These are phyloP conservation scores for Cephus spinipes DNA, from an alignment of 2,888 invertebrate genomes.

Conservation along the genomic window DNA sequence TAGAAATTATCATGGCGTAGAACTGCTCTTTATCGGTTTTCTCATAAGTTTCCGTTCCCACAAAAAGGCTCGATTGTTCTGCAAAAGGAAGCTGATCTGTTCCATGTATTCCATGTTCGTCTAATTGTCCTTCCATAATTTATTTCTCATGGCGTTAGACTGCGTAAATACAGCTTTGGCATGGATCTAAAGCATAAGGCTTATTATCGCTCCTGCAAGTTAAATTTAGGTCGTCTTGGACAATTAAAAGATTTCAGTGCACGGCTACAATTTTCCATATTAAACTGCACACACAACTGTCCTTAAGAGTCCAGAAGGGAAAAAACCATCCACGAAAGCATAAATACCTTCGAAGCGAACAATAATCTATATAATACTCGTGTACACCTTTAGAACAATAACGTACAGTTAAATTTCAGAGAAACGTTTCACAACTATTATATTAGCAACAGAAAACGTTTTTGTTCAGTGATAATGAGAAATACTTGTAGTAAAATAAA, in stretches of 20 bases:
- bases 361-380: too few relatives aligned
- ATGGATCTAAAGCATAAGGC: not conserved
- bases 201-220: not conserved
- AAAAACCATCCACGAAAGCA: too few relatives aligned
- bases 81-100: not conserved
- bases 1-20: not conserved
- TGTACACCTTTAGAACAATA: too few relatives aligned
- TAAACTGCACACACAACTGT: too few relatives aligned
- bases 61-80: conserved; percentile 17
- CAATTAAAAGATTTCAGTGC: not conserved
- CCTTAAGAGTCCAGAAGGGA: too few relatives aligned
- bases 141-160: not conserved
- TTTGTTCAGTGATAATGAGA: too few relatives aligned
- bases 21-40: conserved; percentile 13
- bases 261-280: not conserved
- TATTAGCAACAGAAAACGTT: too few relatives aligned
- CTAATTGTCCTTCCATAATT: not conserved
- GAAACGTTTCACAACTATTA: not conserved
- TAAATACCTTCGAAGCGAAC: too few relatives aligned
- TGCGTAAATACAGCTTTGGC: not conserved
- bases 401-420: too few relatives aligned
- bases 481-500: not conserved
- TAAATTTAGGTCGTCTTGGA: not conserved
- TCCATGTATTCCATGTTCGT: not conserved
- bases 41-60: conserved; percentile 17